Evolutionary conservation across 1,140 invertebrate species (phyloP), one percentile per base, ranked within the genome.

Genomic region (Bombus superbus): DNA sequence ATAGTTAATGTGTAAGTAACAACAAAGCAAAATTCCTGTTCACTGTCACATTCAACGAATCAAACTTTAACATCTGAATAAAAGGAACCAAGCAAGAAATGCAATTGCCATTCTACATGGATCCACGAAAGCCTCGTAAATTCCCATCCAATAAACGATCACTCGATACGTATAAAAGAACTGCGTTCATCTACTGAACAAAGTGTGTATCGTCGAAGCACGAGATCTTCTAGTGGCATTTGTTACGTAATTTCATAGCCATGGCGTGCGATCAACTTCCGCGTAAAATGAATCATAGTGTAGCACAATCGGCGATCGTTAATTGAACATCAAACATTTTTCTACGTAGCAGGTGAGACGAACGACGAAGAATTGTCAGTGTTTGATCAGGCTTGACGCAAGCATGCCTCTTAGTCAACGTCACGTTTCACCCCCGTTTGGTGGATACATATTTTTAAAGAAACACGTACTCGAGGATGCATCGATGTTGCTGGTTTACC

Each of bases 401-500:
- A 62, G 38, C 25, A 44, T 8, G 35, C 15, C 18, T 44, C 2
- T 64, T 42, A 22, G 15, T 18, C 59, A n/a, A 78, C 38, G 75
- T 62, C 59, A n/a, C 28, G 22, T 42, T 78, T 40, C 57, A 64
- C 75, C 75, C 75, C 53, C 47, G 35, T 35, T 38, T 9, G 53
- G 2, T 38, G 35, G 35, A 28, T 25, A n/a, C 35, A 3, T 59
- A 25, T 25, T 59, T 53, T 4, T 28, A 66, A 40, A 28, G n/a
- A 76, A 75, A 75, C 35, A 78, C 15, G 66, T 25, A 32, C 38
- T n/a, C 11, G 66, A 40, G 44, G 69, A 66, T 74, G 53, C 53
- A 62, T 77, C 40, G 53, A 5, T 68, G n/a, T 79, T 42, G 81
- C 78, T 42, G 75, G 90, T 94, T 93, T 94, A 91, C 91, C 90